Percentiles rank a stretch among this genome's conserved stretches.
phyloP scores from a whole-genome alignment of 2,113 vertebrate species.

The Ochotona curzoniae region DNA sequence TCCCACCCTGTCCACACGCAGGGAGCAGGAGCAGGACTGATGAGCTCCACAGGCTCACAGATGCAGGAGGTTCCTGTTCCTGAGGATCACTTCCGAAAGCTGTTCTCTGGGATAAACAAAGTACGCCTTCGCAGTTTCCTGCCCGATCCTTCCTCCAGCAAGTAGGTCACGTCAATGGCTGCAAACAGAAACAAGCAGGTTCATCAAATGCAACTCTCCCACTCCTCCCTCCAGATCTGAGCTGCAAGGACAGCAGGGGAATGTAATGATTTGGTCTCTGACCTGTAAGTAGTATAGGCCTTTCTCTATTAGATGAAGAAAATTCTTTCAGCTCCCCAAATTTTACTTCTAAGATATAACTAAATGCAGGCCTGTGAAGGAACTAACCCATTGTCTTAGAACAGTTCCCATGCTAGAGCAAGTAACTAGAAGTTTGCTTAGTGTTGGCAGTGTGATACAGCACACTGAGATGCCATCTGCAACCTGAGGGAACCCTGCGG shows the following conservation, averaged over 20 bases:
- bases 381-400: not conserved
- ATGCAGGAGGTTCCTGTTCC: constrained; percentile 66
- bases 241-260: not conserved
- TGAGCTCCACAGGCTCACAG: constrained; percentile 72
- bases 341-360: not conserved
- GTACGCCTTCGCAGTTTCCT: constrained; percentile 94
- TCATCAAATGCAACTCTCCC: not conserved
- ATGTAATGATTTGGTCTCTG: not conserved
- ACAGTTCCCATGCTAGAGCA: not conserved
- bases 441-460: too few species aligned
- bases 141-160: constrained; percentile 97
- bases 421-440: not conserved
- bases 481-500: too few species aligned
- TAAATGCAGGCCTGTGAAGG: not conserved
- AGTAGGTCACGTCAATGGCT: constrained; percentile 98
- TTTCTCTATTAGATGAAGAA: not conserved
- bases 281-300: not conserved
- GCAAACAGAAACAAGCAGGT: constrained; percentile 73
- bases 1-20: constrained; percentile 52
- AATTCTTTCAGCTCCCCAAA: not conserved
- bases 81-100: constrained; percentile 92
- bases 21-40: constrained; percentile 71
- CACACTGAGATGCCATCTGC: too few species aligned
- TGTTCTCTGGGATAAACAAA: constrained; percentile 92
- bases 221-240: not conserved